Conservation (phyloP, 2,797 vertebrate species). For the Channa striata region DNA sequence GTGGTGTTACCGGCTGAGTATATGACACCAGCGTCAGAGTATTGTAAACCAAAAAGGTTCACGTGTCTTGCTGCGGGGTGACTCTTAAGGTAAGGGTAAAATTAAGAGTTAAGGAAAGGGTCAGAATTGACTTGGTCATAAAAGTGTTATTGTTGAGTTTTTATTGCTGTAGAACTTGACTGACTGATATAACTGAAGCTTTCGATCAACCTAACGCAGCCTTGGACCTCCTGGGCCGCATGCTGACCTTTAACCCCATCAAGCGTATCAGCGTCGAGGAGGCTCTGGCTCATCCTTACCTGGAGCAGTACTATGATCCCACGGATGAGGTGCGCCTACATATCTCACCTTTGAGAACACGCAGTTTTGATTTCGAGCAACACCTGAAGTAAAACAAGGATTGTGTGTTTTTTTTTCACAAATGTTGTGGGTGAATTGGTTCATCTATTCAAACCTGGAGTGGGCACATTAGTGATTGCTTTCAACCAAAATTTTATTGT, state of each 20-base stretch:
- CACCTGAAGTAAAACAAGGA: not conserved
- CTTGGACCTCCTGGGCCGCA: constrained; percentile 89
- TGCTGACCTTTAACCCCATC: constrained; percentile 94
- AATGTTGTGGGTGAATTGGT: not conserved
- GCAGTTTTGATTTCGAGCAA: not conserved
- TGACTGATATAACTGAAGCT: not conserved
- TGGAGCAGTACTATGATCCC: constrained; percentile 95
- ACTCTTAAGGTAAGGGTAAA: no score
- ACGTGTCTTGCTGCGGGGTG: no score
- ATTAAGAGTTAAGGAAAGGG: no score
- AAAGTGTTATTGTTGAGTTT: not conserved
- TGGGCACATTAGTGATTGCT: constrained; percentile 14
- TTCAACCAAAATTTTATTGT: constrained; percentile 35
- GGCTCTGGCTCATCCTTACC: constrained; percentile 91
- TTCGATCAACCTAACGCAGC: constrained; percentile 70
- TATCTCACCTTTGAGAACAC: no score
- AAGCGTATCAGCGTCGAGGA: constrained; percentile 93
- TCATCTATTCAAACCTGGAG: constrained; percentile 5
- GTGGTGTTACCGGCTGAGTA: no score
- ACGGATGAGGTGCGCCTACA: constrained; percentile 85
- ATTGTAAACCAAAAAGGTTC: no score
- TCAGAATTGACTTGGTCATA: not conserved
- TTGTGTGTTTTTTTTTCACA: not conserved
- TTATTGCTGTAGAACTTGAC: not conserved
- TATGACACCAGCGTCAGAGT: no score